Evolutionary conservation across 2,113 vertebrate species (phyloP), one percentile per base, ranked within the genome.

Genomic region (Corythornis madagascariensis): DNA sequence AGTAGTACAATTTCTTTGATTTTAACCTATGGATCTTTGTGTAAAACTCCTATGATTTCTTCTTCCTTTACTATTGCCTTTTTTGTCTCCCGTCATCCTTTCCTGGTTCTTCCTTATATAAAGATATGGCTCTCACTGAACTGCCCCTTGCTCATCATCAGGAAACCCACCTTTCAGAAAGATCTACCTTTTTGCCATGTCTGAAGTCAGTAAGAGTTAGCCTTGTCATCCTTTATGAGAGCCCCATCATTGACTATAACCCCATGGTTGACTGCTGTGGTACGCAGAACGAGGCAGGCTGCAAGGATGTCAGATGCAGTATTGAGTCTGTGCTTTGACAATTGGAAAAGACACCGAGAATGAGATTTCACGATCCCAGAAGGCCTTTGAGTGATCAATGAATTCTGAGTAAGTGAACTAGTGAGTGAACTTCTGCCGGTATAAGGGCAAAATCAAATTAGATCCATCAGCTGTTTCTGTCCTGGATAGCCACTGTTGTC

Each of bases 381-480:
- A 96, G 91, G 76, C 77, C 88, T 77, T 60, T 10, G 61, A 93
- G 61, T 80, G 94, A 94, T 93, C 85, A 85, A 85, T 97, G 90
- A 91, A 90, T 95, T 95, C 89, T 79, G 79, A 92, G 67, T 82
- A 91, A 92, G 80, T 96, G 86, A 96, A 95, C 85, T 96, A 89
- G 88, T 93, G 93, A 95, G 66, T 67, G 75, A 94, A 89, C 85
- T 89, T 94, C 90, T 96, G 93, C 84, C 53, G 69, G 72, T 66
- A 93, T 94, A 94, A 94, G 64, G 87, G 79, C 69, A 83, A 96
- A 94, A 93, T 94, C 86, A 86, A 87, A 93, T 91, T 94, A 95
- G 94, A 95, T 67, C 88, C 90, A 88, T 92, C 93, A 95, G 72
- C 61, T 60, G 42, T 89, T 85, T 92, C 88, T 95, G 88, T 92